Conservation (phyloP, 1,140 invertebrate genomes). For the Apis mellifera region Amel_HAv3.1 CM009943.2:2537001-2537500, state of each 20-base stretch:
- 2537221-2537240: slow-evolving; percentile 84
- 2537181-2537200: slow-evolving; percentile 87
- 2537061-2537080: slow-evolving; percentile 57
- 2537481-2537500: background rate
- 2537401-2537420: slow-evolving; percentile 46
- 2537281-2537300: slow-evolving; percentile 87
- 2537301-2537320: slow-evolving; percentile 86
- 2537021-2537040: slow-evolving; percentile 76
- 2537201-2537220: slow-evolving; percentile 86
- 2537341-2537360: slow-evolving; percentile 93
- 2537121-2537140: slow-evolving; percentile 89
- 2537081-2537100: slow-evolving; percentile 84
- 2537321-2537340: slow-evolving; percentile 85
- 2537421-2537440: slow-evolving; percentile 66
- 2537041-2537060: slow-evolving; percentile 56
- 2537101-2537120: slow-evolving; percentile 89
- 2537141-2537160: slow-evolving; percentile 83
- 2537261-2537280: slow-evolving; percentile 88
- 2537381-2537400: slow-evolving; percentile 72
- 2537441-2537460: background rate
- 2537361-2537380: slow-evolving; percentile 81
- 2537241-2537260: slow-evolving; percentile 87
- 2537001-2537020: slow-evolving; percentile 82
- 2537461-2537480: background rate
- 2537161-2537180: slow-evolving; percentile 81